phyloP scores from a whole-genome alignment of 1,140 invertebrate genomes.

The Drosophila baimaii region DNA sequence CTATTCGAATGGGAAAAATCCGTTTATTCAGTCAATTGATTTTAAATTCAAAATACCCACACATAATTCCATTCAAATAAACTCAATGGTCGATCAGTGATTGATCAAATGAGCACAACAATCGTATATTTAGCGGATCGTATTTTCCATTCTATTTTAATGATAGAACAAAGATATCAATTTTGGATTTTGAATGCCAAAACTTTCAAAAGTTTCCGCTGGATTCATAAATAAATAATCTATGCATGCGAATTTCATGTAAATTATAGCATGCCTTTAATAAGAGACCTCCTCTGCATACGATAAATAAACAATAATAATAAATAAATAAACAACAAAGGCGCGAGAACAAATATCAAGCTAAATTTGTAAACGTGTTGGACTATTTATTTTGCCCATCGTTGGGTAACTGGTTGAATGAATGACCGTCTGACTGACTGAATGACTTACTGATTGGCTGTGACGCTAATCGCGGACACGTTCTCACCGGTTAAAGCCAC shows the following conservation, averaged over 20 bases:
- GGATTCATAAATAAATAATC: conserved; percentile 28
- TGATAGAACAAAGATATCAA: conserved; percentile 9
- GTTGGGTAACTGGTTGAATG: conserved; percentile 21
- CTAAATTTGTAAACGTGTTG: conserved; percentile 15
- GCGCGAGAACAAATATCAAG: conserved; percentile 3
- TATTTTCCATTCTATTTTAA: not conserved
- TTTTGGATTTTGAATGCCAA: conserved; percentile 11
- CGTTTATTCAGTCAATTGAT: not conserved
- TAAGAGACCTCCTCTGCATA: not conserved
- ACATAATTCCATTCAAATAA: not conserved
- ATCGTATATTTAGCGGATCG: conserved; percentile 26
- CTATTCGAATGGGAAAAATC: not conserved
- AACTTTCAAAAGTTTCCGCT: conserved; percentile 57
- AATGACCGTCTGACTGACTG: conserved; percentile 12
- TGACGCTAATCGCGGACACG: conserved; percentile 53
- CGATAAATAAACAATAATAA: conserved; percentile 23
- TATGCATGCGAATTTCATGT: conserved; percentile 55
- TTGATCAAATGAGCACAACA: conserved; percentile 14
- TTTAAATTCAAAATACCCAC: conserved; percentile 1
- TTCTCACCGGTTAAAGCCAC: conserved; percentile 27
- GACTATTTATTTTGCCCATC: conserved; percentile 18
- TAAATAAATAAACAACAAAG: conserved; percentile 22
- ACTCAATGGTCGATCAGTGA: conserved; percentile 5
- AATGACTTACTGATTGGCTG: conserved; percentile 10
- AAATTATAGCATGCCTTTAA: conserved; percentile 29